Evolutionary conservation across 2,797 vertebrate genomes (phyloP), one percentile per base, ranked within the genome.

Genomic region (Fringilla coelebs): DNA sequence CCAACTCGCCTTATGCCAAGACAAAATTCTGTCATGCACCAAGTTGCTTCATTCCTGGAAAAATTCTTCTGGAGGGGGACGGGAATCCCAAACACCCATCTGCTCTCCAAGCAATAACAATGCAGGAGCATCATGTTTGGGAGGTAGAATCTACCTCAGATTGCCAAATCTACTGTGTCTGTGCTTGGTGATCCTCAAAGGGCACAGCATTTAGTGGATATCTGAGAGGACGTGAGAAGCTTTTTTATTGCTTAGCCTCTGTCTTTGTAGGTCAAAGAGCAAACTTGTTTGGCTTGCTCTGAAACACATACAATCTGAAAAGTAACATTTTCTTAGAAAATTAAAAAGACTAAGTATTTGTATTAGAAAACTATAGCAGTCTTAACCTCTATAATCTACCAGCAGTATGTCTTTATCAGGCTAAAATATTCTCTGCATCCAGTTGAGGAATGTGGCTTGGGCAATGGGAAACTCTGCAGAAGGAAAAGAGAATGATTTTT

Each of bases 81-180:
- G 6, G 5, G 48, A 79, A 40, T 62, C 41, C 66, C 51, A 41
- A 72, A 57, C 25, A 58, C 5, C 9, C 15, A 21, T 55, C 40
- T 72, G 34, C 34, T 88, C 80, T 79, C 18, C 19, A 74, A 31
- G 22, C 11, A 63, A 34, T 51, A 65, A 28, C 8, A 36, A 17
- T 43, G 31, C n/a, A 51, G 55, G 36, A 61, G 34, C 21, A 41
- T 24, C 3, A 2, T 41, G 7, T 0, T 0, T 21, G 24, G 18
- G 31, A 70, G 26, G n/a, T 21, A 34, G 11, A 32, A 9, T n/a
- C 40, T 51, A 25, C 24, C 16, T 45, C 32, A 45, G 24, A 61
- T 49, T 82, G 40, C 40, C 43, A 40, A 41, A 70, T 13, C 51
- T 36, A 15, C 49, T 2, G 0, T 1, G n/a, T 26, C 60, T 91